phyloP scores from a whole-genome alignment of 1,140 invertebrate species.

The Drosophila jambulina region DNA sequence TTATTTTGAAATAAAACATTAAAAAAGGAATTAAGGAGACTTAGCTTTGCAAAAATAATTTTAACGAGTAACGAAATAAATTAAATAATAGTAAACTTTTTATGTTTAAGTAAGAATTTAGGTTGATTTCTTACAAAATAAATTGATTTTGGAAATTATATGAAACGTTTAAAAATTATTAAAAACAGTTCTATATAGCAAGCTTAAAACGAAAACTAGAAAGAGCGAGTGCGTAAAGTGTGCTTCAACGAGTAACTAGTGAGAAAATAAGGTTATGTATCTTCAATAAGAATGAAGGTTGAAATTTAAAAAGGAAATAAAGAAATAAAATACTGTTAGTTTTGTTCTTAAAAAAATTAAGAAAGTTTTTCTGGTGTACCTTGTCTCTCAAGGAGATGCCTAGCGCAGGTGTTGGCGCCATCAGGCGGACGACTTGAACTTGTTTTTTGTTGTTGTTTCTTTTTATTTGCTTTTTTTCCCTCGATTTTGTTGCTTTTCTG shows the following conservation, averaged over 20 bases:
- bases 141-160: too few relatives aligned
- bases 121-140: too few relatives aligned
- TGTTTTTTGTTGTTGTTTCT: slow-evolving; percentile 15
- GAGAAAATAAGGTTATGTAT: neutral
- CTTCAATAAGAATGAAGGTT: neutral
- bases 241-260: neutral
- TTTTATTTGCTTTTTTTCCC: slow-evolving; percentile 13
- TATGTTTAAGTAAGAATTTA: too few relatives aligned
- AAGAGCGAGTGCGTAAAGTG: neutral
- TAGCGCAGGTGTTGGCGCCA: slow-evolving; percentile 65
- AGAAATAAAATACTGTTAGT: too few relatives aligned
- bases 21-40: too few relatives aligned
- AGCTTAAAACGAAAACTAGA: neutral
- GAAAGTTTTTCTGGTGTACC: slow-evolving; percentile 35
- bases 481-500: slow-evolving; percentile 45
- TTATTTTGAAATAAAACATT: too few relatives aligned
- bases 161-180: too few relatives aligned
- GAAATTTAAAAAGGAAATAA: too few relatives aligned
- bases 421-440: slow-evolving; percentile 44
- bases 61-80: too few relatives aligned
- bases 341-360: neutral
- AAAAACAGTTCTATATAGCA: too few relatives aligned
- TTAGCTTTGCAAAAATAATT: too few relatives aligned
- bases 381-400: slow-evolving; percentile 50
- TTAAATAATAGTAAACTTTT: too few relatives aligned